Evolutionary conservation across 2,797 vertebrate genomes (phyloP), one percentile per base, ranked within the genome.

Genomic region (Rhodeus uyekii): DNA sequence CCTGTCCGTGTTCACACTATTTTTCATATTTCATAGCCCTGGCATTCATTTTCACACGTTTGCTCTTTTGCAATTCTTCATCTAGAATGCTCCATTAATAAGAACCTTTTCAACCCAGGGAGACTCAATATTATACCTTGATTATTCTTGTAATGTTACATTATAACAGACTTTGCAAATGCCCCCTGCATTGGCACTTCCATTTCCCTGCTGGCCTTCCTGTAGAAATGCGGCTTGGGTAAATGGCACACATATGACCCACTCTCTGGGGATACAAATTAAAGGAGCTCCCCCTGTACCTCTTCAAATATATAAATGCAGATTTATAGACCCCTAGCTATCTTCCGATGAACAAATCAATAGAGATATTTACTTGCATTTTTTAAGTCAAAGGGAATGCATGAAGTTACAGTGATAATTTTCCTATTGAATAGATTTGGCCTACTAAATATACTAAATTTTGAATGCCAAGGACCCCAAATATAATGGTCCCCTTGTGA

Each of bases 181-280:
- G 5, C 19, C 48, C 50, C 73, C 80, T 58, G 63, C 22, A 39
- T 50, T 34, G 48, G 24, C 71, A 82, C 61, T 75, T 64, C 71
- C 48, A 67, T 29, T 46, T 48, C 5, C 39, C 80, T 38, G 67
- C 46, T 72, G 75, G 64, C 42, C 68, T 74, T 83, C 39, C 75
- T 61, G 69, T 64, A 36, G 76, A 60, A 48, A 77, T 63, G 76
- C 14, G 38, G 65, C 55, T 76, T 83, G 55, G 78, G 72, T 80
- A 86, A 84, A 78, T 81, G 79, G 73, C 81, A 76, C 50, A 48
- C 82, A 86, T 84, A 80, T 84, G 86, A 76, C 44, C 27, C 29
- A 27, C 44, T 61, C 78, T 83, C 72, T 64, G 72, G 63, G 75
- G 67, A 68, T 78, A 53, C 60, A 50, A 61, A 86, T 67, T 76